phyloP scores from a whole-genome alignment of 2,888 invertebrate genomes.

The Eupeodes latifasciatus region DNA sequence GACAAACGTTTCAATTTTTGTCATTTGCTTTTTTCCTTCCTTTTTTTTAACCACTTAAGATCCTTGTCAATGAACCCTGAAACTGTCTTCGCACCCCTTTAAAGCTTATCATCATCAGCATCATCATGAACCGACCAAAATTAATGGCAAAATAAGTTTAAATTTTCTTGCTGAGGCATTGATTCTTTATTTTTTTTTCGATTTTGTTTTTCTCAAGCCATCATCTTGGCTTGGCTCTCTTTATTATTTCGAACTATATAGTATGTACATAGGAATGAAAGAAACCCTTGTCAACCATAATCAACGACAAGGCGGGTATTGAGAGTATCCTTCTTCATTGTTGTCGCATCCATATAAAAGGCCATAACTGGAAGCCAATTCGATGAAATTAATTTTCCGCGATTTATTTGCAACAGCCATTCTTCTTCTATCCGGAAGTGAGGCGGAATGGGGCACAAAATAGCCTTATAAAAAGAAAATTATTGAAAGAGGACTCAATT shows the following conservation, averaged over 20 bases:
- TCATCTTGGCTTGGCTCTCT: background rate
- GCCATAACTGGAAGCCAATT: conserved; percentile 65
- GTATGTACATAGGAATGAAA: background rate
- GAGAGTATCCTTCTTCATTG: conserved; percentile 62
- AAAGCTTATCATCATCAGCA: conserved; percentile 58
- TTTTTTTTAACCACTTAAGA: background rate
- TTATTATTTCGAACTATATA: background rate
- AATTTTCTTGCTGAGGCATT: conserved; percentile 58
- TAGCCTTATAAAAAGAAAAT: background rate
- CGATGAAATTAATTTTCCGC: conserved; percentile 72
- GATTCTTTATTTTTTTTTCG: conserved; percentile 14
- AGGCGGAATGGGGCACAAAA: background rate
- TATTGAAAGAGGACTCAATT: conserved; percentile 14
- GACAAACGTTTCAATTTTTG: conserved; percentile 15
- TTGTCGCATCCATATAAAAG: conserved; percentile 68
- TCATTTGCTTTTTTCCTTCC: background rate
- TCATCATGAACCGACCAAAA: conserved; percentile 32
- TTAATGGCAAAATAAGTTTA: conserved; percentile 70
- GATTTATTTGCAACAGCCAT: conserved; percentile 60
- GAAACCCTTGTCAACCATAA: conserved; percentile 54
- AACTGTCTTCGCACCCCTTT: conserved; percentile 43
- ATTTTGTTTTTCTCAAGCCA: background rate
- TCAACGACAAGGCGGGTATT: conserved; percentile 67
- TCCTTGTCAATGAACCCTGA: conserved; percentile 40
- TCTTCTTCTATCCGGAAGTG: background rate